Evolutionary conservation across 2,888 invertebrate genomes (phyloP), one percentile per base, ranked within the genome.

Genomic region (Pocota personata): DNA sequence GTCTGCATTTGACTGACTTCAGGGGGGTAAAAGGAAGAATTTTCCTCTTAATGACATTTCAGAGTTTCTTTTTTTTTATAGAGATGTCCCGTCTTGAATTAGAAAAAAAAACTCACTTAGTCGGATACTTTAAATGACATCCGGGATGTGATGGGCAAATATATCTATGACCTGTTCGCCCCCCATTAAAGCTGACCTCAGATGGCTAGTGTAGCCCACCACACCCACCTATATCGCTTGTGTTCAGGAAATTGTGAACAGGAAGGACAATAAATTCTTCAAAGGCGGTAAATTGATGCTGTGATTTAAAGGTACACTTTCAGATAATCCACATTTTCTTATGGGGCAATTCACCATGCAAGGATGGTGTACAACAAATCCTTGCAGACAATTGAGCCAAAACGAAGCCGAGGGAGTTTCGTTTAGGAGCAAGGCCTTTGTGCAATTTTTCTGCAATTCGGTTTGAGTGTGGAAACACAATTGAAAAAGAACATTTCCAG

Each of bases 1-100:
- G 76, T 82, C 86, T 86, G 86, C 86, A 67, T 67, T 72, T 86
- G 86, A 86, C 86, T 86, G 82, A 43, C 71, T 82, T 77, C 82
- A 64, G 67, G 48, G 55, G 72, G 24, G 71, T 27, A 43, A 52
- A 57, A 55, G 64, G 37, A 66, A 58, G 16, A n/a, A 48, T 76
- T 55, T 72, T 24, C 32, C 24, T 55, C 67, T 62, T 86, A 77
- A 86, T 82, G 77, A 86, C 66, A 82, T 86, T 86, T 86, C 12
- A 55, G 14, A 46, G n/a, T n/a, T 27, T 12, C 21, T 35, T 37
- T 46, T 76, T 62, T 76, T 43, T 43, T 50, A 30, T 48, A 40
- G 55, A 30, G 58, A 75, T 57, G 10, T 73, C 12, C 16, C 16
- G 16, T 52, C 57, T 37, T 12, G 4, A 69, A 75, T n/a, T 12